Evolutionary conservation across 2,888 invertebrate genomes (phyloP).

Genomic region (Opisthograptis luteolata): DNA sequence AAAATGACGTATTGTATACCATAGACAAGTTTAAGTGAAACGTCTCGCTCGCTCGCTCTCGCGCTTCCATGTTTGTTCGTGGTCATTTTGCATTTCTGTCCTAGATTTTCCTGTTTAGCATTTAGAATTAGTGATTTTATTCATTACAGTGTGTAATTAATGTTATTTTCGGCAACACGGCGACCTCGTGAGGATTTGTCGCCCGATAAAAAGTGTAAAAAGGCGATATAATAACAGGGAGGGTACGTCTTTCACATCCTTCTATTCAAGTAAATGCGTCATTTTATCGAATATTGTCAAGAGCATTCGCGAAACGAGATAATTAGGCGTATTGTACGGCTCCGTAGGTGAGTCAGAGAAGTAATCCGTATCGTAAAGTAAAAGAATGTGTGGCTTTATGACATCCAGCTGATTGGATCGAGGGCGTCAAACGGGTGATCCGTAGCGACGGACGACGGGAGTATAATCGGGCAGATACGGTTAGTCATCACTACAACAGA

Average conservation of each 20-base stretch:
- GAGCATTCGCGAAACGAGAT: constrained; percentile 56
- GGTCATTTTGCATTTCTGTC: constrained; percentile 81
- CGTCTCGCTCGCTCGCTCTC: constrained; percentile 71
- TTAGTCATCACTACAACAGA: constrained; percentile 77
- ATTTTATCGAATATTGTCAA: constrained; percentile 77
- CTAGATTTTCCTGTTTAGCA: constrained; percentile 78
- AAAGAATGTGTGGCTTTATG: constrained; percentile 53
- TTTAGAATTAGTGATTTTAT: constrained; percentile 74
- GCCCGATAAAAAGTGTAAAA: constrained; percentile 74
- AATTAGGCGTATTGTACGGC: constrained; percentile 45
- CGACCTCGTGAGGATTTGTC: constrained; percentile 79
- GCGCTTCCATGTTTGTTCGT: constrained; percentile 83
- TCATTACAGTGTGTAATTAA: constrained; percentile 77
- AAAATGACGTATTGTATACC: constrained; percentile 57
- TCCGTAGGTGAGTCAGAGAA: constrained; percentile 31
- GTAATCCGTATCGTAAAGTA: constrained; percentile 38
- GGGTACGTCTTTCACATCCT: constrained; percentile 83
- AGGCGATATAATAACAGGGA: constrained; percentile 80
- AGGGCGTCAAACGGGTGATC: constrained; percentile 71
- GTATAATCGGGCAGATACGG: constrained; percentile 66
- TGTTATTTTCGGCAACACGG: constrained; percentile 78
- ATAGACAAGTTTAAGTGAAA: constrained; percentile 66
- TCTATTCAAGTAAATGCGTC: constrained; percentile 82
- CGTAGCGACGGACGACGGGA: constrained; percentile 57
- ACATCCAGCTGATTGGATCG: constrained; percentile 76